Percentiles rank a stretch among this genome's conserved stretches.
These are phyloP conservation scores for Sorex fumeus DNA, from an alignment of 2,113 vertebrate genomes.

Conservation along the genomic window DNA sequence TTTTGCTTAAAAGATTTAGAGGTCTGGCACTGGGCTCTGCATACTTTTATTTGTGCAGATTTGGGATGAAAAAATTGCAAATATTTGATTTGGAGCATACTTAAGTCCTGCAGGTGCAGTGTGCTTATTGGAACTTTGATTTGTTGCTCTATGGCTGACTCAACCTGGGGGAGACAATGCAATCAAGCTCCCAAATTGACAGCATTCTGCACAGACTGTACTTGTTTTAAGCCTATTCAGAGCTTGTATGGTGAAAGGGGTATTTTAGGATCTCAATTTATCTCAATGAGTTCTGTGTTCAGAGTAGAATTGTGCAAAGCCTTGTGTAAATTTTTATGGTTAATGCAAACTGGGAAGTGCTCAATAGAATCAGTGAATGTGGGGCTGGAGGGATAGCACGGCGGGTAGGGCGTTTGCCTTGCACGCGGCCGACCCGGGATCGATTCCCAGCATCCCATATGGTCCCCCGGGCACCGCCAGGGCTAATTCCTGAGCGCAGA, in stretches of 20 bases:
- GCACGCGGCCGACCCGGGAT: no score
- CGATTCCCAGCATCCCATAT: no score
- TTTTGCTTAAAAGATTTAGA: slow-evolving; percentile 50
- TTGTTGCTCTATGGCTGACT: slow-evolving; percentile 52
- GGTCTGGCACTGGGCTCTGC: background rate
- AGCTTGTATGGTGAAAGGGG: slow-evolving; percentile 65
- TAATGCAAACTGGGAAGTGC: slow-evolving; percentile 60
- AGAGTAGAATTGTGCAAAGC: slow-evolving; percentile 61
- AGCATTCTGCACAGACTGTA: slow-evolving; percentile 43
- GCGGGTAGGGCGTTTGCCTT: no score
- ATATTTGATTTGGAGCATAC: slow-evolving; percentile 83
- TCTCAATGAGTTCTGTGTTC: slow-evolving; percentile 73
- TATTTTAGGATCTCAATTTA: slow-evolving; percentile 70
- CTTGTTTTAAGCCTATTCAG: slow-evolving; percentile 73
- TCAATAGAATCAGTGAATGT: slow-evolving; percentile 50
- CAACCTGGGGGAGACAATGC: slow-evolving; percentile 39
- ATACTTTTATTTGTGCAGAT: slow-evolving; percentile 75
- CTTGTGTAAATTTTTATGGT: slow-evolving; percentile 74
- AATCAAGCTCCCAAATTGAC: slow-evolving; percentile 60
- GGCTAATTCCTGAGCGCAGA: no score
- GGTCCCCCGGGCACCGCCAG: no score
- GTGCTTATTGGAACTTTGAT: slow-evolving; percentile 65
- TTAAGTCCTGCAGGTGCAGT: slow-evolving; percentile 77
- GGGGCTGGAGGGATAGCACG: no score
- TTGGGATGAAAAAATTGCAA: slow-evolving; percentile 69